A percentile compares a stretch with the other conserved stretches of the same genome.
Evolutionary conservation across 2,113 vertebrate species (phyloP).

Genomic region (Epinephelus moara): DNA sequence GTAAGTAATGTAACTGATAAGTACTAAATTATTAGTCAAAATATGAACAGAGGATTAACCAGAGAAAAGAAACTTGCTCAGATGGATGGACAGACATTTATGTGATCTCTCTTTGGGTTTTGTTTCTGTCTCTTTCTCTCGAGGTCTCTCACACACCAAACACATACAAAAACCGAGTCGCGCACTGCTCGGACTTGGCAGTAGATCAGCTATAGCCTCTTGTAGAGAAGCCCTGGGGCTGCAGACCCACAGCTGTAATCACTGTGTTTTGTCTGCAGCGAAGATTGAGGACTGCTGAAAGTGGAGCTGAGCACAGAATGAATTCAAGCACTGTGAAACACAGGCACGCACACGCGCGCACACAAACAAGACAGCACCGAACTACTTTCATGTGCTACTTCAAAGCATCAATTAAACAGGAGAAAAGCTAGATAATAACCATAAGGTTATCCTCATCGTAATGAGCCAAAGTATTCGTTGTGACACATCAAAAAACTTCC

Average conservation of each 20-base stretch:
- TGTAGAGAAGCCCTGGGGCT: slow-evolving; percentile 52
- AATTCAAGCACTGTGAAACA: slow-evolving; percentile 44
- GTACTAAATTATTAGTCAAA: neutral
- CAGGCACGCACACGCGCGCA: slow-evolving; percentile 13
- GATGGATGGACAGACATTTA: neutral
- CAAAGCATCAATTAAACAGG: slow-evolving; percentile 80
- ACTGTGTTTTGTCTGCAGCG: slow-evolving; percentile 69
- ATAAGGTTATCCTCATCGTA: slow-evolving; percentile 71
- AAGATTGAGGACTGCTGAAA: slow-evolving; percentile 74
- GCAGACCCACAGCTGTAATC: slow-evolving; percentile 75
- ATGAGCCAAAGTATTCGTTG: slow-evolving; percentile 70
- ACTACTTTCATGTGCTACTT: slow-evolving; percentile 78
- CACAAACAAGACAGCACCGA: slow-evolving; percentile 13
- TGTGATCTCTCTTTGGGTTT: slow-evolving; percentile 10
- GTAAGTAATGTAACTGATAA: neutral
- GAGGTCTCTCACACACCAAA: slow-evolving; percentile 8
- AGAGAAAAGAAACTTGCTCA: neutral
- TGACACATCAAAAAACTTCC: slow-evolving; percentile 73
- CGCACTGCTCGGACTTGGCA: slow-evolving; percentile 45
- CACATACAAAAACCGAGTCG: slow-evolving; percentile 9
- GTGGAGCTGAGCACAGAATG: slow-evolving; percentile 59
- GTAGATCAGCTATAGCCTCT: slow-evolving; percentile 62
- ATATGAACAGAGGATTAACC: neutral
- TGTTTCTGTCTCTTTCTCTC: neutral
- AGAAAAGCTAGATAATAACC: slow-evolving; percentile 74